Base-by-base conservation (phyloP, 2,113 vertebrate species). In the Anthoscopus minutus region DNA sequence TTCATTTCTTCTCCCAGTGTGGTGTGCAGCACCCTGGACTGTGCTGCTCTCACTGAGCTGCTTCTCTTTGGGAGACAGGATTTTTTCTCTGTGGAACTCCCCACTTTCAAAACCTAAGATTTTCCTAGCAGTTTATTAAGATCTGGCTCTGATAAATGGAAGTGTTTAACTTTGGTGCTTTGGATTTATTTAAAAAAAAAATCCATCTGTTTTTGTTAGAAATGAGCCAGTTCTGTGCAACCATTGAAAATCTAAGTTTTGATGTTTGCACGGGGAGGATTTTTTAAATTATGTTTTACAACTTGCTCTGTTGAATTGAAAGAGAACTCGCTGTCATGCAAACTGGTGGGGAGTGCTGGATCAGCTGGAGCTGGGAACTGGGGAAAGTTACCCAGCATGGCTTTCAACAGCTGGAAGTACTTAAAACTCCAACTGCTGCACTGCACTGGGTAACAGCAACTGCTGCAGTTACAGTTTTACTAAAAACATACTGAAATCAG, bases 251-350 rank as follows among this genome's bases (percentile, higher is more conserved):
- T 16, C 2, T 3, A 60, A 56, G 91, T 86, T 88, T 62, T 72
- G 82, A 86, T 61, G 76, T 61, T 27, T 58, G 31, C 2, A 7
- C 2, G 21, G 38, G 37, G 24, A 48, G 38, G 38, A 44, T 19
- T 83, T 81, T 86, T 91, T 69, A 5, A 88, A 88, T 92, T 83
- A 40, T 10, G 31, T 83, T 92, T 95, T 82, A 90, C 86, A 82
- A 6, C 58, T 77, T n/a, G 31, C 60, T 69, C 44, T 30, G 22
- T 24, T 37, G 82, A 82, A 51, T 33, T 79, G 57, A 60, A 88
- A 69, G 82, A 53, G 62, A 86, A 40, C 62, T 88, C 0, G 0
- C 80, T 93, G 79, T 90, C 83, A 37, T 83, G 89, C 67, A 48
- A 79, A 45, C 50, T 6, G 33, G 42, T 37, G 54, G 74, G 58